phyloP scores from a whole-genome alignment of 2,888 invertebrate species.

The Atethmia centrago region DNA sequence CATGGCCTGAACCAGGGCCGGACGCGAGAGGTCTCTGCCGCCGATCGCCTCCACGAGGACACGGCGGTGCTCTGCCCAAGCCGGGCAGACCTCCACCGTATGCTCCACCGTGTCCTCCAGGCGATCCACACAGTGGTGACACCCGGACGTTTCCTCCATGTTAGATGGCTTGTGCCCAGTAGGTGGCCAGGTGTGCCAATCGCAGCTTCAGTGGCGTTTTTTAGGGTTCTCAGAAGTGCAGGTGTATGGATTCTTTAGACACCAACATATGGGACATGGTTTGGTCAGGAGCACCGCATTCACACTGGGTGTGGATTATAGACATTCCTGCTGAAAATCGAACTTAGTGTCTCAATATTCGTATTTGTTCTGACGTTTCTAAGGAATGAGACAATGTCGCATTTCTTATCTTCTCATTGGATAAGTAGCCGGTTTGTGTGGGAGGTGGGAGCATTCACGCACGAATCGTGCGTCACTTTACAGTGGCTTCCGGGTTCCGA shows the following conservation, averaged over 20 bases:
- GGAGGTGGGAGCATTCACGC: constrained; percentile 1
- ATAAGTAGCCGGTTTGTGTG: constrained; percentile 26
- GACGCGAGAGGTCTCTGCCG: too few relatives aligned
- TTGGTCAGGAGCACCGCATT: too few relatives aligned
- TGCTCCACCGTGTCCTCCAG: too few relatives aligned
- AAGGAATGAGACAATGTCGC: neutral
- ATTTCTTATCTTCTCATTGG: constrained; percentile 26
- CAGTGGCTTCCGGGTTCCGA: neutral
- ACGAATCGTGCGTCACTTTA: constrained; percentile 20
- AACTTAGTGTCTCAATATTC: neutral
- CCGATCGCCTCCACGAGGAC: too few relatives aligned
- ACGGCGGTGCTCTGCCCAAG: too few relatives aligned
- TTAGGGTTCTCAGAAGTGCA: neutral
- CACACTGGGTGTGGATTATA: neutral
- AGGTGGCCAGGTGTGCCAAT: neutral
- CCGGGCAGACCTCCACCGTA: too few relatives aligned
- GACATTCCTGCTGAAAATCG: neutral
- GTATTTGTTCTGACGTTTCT: constrained; percentile 5
- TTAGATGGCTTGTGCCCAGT: neutral
- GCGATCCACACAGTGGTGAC: too few relatives aligned
- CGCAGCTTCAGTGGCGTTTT: neutral
- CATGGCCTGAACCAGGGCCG: too few relatives aligned
- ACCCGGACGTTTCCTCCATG: too few relatives aligned
- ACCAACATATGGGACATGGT: neutral
- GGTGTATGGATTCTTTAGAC: neutral